Conservation (phyloP, 1,140 invertebrate species). For the Megathymus violae region DNA sequence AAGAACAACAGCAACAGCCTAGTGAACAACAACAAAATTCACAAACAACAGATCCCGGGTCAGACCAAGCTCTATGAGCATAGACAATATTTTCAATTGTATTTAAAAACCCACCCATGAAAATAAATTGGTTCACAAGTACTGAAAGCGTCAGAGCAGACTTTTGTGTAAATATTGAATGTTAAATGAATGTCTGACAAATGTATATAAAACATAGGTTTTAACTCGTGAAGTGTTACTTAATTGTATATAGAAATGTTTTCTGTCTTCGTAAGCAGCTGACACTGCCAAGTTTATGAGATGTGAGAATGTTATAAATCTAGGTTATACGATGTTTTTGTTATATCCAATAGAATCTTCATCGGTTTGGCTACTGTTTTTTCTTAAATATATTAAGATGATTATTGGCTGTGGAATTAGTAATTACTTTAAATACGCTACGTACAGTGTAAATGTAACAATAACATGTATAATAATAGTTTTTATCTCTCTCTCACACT, state of each 20-base stretch:
- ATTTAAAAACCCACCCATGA: constrained; percentile 38
- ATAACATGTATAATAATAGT: constrained; percentile 33
- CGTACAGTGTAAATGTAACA: constrained; percentile 30
- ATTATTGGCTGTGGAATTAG: constrained; percentile 62
- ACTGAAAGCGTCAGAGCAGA: constrained; percentile 18
- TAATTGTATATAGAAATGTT: constrained; percentile 35
- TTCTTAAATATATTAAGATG: constrained; percentile 3
- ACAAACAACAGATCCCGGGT: constrained; percentile 57
- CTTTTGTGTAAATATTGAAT: constrained; percentile 33
- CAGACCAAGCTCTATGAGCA: constrained; percentile 67
- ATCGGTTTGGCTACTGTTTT: background rate
- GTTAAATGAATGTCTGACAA: constrained; percentile 26
- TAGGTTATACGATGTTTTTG: constrained; percentile 7
- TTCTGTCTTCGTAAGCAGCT: constrained; percentile 34
- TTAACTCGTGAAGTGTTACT: constrained; percentile 30
- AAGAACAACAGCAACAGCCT: constrained; percentile 55
- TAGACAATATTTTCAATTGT: constrained; percentile 41
- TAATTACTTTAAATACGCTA: constrained; percentile 40
- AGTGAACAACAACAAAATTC: constrained; percentile 53
- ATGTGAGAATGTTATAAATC: constrained; percentile 33
- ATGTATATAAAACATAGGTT: constrained; percentile 19
- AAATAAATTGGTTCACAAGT: constrained; percentile 17
- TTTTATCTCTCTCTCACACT: constrained; percentile 46
- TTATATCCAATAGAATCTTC: background rate
- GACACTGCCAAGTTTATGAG: constrained; percentile 46